Evolutionary conservation across 1,140 invertebrate species (phyloP), one percentile per base, ranked within the genome.

Genomic region (Laupala kohalensis): DNA sequence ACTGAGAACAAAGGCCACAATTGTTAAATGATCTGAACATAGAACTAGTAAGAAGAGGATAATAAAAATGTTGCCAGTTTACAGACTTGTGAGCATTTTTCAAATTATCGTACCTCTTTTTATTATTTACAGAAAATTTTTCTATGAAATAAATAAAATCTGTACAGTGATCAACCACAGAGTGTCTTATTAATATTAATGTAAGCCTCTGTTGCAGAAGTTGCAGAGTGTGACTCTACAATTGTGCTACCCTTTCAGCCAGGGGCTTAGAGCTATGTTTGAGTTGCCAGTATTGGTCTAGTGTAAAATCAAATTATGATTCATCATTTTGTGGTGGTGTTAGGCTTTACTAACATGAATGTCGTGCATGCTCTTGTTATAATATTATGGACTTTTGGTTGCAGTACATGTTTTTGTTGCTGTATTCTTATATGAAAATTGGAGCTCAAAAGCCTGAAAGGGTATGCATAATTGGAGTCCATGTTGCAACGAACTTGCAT

Each of bases 201-300:
- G 67, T 30, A 23, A 30, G 67, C 70, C 70, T 71, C 70, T 71
- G 70, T 71, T 71, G 64, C 70, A 71, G 70, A 25, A 71, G 70
- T 71, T 71, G 70, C 25, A 64, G 70, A 71, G 26, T 71, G 24
- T 27, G 53, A 71, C 64, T 71, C 70, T 25, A 68, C 27, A 71
- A 27, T 71, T 71, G 26, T 65, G 70, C 70, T 71, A 66, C 70
- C 70, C 70, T 71, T 71, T 71, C 70, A 71, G 70, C 70, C 65
- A 29, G 67, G 67, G 67, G 29, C 27, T 68, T n/a, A 23, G 67
- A 29, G 27, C 67, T 68, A 29, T 68, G n/a, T 29, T 23, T 12
- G 29, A 68, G 24, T 68, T 28, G 29, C 37, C 37, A 53, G 37
- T 53, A 53, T 53, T 19, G 9, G 37, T 53, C 9, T 53, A 53